Conservation (phyloP, 2,797 vertebrate genomes). For the Crypturellus tataupa region DNA sequence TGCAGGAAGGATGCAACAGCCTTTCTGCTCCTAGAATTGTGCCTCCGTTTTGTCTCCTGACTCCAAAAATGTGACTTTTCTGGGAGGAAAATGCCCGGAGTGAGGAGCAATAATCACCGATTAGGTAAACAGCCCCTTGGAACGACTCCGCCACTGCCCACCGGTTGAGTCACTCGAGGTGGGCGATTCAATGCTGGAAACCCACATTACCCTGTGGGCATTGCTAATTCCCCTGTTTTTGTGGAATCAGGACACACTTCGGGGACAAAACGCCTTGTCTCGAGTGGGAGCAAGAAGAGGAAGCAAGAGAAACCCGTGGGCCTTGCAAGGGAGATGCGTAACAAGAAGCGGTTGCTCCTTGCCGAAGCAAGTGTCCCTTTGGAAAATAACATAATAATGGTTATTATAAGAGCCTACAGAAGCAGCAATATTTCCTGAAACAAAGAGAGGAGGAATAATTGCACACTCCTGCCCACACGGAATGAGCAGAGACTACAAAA, state of each 20-base stretch:
- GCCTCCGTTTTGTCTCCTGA: neutral
- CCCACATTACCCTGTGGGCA: neutral
- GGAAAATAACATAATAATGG: neutral
- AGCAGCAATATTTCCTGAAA: neutral
- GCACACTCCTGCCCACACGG: neutral
- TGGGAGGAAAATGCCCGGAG: neutral
- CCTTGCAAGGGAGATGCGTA: neutral
- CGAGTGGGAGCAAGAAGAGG: neutral
- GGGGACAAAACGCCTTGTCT: neutral
- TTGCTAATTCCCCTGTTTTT: conserved; percentile 33
- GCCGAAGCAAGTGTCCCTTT: neutral
- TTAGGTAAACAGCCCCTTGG: conserved; percentile 52
- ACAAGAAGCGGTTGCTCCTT: neutral
- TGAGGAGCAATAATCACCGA: neutral
- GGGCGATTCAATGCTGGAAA: conserved; percentile 50
- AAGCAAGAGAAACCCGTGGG: neutral
- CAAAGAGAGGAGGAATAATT: neutral
- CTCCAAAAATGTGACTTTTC: conserved; percentile 26
- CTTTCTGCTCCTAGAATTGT: neutral
- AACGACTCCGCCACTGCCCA: conserved; percentile 48
- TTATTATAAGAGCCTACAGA: neutral
- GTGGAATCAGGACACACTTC: conserved; percentile 10
- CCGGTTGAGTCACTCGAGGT: conserved; percentile 62
- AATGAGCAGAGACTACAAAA: neutral
- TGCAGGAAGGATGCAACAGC: neutral